Evolutionary conservation across 2,113 vertebrate genomes (phyloP).

Genomic region (Cygnus buccinator): DNA sequence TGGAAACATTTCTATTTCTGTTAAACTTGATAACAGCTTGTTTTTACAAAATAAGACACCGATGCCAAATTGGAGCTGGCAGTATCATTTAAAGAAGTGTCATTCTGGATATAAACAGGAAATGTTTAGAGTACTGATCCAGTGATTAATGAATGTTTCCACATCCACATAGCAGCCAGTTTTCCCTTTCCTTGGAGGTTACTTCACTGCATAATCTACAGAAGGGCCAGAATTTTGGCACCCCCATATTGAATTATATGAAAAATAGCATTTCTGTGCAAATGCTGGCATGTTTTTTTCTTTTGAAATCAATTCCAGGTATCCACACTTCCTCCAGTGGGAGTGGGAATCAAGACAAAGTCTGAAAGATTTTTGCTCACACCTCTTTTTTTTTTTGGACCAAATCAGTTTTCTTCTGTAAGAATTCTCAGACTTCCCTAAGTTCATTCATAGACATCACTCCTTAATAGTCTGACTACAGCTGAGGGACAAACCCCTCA

Average conservation of each 20-base stretch:
- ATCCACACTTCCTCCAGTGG: neutral
- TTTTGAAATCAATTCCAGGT: constrained; percentile 23
- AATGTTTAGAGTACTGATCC: constrained; percentile 63
- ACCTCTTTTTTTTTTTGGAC: constrained; percentile 4
- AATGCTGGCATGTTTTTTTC: neutral
- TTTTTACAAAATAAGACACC: constrained; percentile 24
- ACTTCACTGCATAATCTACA: constrained; percentile 31
- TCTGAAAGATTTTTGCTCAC: constrained; percentile 17
- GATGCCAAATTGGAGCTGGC: constrained; percentile 53
- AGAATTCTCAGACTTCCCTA: neutral
- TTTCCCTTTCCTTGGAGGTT: constrained; percentile 56
- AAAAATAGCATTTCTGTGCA: constrained; percentile 36
- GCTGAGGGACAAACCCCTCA: neutral
- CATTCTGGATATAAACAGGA: constrained; percentile 70
- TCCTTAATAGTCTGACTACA: neutral
- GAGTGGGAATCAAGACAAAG: neutral
- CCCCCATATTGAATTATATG: neutral
- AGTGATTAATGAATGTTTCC: constrained; percentile 65
- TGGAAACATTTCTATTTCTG: constrained; percentile 40
- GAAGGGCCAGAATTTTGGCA: constrained; percentile 14
- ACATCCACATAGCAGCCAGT: constrained; percentile 21
- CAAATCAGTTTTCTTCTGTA: constrained; percentile 7
- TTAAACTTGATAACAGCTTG: constrained; percentile 53
- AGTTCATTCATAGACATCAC: constrained; percentile 4
- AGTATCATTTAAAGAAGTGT: constrained; percentile 56